phyloP scores from a whole-genome alignment of 2,797 vertebrate species.

The Tolypeutes matacus region DNA sequence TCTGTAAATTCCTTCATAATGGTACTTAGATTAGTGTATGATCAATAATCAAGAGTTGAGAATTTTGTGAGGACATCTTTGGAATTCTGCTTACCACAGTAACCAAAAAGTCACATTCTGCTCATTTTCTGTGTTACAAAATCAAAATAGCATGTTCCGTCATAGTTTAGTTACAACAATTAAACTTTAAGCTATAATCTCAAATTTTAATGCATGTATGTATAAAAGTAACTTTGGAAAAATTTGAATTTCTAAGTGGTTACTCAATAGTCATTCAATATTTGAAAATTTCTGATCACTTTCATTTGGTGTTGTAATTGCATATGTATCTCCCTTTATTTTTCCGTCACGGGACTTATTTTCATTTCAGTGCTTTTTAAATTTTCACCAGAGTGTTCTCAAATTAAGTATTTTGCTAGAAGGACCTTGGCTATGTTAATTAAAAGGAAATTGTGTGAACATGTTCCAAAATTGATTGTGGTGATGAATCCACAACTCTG shows the following conservation, averaged over 20 bases:
- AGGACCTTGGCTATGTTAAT: conserved; percentile 33
- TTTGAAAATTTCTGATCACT: not conserved
- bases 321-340: not conserved
- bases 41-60: not conserved
- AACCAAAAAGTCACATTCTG: not conserved
- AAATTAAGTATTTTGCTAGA: conserved; percentile 41
- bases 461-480: no score
- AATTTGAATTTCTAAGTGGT: not conserved
- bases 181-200: not conserved
- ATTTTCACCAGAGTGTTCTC: not conserved
- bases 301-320: conserved; percentile 34
- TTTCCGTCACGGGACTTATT: not conserved
- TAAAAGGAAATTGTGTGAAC: not conserved
- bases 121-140: not conserved
- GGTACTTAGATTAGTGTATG: not conserved
- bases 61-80: not conserved
- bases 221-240: conserved; percentile 44
- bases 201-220: not conserved
- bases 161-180: not conserved
- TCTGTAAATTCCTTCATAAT: not conserved
- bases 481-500: no score
- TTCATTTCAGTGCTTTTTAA: not conserved
- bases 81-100: not conserved
- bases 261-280: not conserved
- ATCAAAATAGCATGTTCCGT: not conserved